Percentiles rank a stretch among this genome's conserved stretches.
Evolutionary conservation across 2,888 invertebrate species (phyloP).

Genomic region (Lasioglossum lativentre): DNA sequence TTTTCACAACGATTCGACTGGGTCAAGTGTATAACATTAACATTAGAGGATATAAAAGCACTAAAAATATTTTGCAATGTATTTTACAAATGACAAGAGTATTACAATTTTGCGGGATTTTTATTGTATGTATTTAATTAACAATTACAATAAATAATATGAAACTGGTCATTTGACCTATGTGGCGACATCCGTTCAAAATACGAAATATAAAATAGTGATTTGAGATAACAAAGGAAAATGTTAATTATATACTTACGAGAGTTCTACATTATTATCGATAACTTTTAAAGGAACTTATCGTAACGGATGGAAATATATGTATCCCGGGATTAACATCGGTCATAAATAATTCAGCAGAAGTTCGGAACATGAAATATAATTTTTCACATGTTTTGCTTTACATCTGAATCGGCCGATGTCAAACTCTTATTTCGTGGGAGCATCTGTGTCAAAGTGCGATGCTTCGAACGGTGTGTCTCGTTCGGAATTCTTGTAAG

Average conservation of each 20-base stretch:
- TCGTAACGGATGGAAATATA: neutral
- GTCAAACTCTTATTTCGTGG: neutral
- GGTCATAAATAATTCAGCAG: constrained; percentile 38
- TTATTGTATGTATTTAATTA: neutral
- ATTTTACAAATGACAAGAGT: neutral
- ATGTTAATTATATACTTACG: neutral
- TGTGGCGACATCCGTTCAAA: neutral
- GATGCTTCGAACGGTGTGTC: neutral
- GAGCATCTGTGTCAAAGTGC: neutral
- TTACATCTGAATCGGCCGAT: neutral
- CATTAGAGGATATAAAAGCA: neutral
- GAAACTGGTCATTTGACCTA: neutral
- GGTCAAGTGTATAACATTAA: constrained; percentile 5
- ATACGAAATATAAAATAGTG: neutral
- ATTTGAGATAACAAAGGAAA: neutral
- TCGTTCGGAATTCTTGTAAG: neutral
- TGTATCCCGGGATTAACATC: neutral
- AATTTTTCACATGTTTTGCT: neutral
- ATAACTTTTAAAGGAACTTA: neutral
- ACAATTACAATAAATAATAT: neutral
- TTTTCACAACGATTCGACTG: neutral
- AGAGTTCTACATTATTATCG: neutral
- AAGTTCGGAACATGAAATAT: neutral
- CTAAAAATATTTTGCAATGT: neutral
- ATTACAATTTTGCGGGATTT: neutral